Conservation (phyloP, 2,888 invertebrate genomes). For the Andrena chrysosceles region DNA sequence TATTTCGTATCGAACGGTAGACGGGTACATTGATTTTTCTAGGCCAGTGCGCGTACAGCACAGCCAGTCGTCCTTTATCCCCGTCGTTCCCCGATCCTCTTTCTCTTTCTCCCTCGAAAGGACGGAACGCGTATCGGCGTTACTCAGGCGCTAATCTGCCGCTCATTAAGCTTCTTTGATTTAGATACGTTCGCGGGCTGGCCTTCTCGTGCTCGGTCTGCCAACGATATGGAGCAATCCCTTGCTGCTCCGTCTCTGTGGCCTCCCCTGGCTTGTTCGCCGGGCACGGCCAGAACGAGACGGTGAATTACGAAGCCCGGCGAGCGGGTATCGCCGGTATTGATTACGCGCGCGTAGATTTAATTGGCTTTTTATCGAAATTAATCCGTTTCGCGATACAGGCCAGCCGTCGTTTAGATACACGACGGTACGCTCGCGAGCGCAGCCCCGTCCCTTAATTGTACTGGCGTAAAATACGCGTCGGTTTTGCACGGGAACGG, state of each 20-base stretch:
- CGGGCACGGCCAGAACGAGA: slow-evolving; percentile 12
- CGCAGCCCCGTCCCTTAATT: slow-evolving; percentile 44
- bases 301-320: slow-evolving; percentile 44
- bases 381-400: slow-evolving; percentile 64
- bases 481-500: not conserved
- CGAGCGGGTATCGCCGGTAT: slow-evolving; percentile 58
- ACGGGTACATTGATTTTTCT: slow-evolving; percentile 52
- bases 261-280: slow-evolving; percentile 7
- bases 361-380: slow-evolving; percentile 75
- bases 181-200: slow-evolving; percentile 64
- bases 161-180: slow-evolving; percentile 74
- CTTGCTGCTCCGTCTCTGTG: slow-evolving; percentile 13
- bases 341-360: slow-evolving; percentile 68
- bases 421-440: not conserved
- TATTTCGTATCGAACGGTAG: slow-evolving; percentile 48
- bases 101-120: slow-evolving; percentile 23
- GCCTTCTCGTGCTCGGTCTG: slow-evolving; percentile 22
- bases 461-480: slow-evolving; percentile 25
- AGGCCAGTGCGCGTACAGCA: slow-evolving; percentile 14
- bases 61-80: slow-evolving; percentile 43
- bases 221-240: slow-evolving; percentile 58
- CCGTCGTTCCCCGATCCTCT: too few species aligned
- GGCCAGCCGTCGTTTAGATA: slow-evolving; percentile 35
- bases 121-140: slow-evolving; percentile 57
- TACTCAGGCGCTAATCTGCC: slow-evolving; percentile 70